Evolutionary conservation across 2,888 invertebrate species (phyloP), one percentile per base, ranked within the genome.

Genomic region (Athripsodes cinereus): DNA sequence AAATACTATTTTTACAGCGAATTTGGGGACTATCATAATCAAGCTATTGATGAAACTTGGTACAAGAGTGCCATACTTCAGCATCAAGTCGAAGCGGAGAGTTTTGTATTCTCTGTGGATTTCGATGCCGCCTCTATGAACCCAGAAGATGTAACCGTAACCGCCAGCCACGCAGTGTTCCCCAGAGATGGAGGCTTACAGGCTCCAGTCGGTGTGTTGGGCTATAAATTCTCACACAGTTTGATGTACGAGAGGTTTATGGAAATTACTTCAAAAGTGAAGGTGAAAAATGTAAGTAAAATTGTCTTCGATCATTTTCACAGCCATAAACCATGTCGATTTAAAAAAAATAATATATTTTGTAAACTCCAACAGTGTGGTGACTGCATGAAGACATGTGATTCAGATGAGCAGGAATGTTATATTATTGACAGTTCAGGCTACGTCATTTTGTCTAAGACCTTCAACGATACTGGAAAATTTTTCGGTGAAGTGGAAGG

Each of bases 361-460:
- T n/a, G n/a, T n/a, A n/a, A n/a, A n/a, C n/a, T n/a, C n/a, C n/a
- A n/a, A 13, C 68, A 80, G 72, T 81, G 81, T 63, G 70, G 73
- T 16, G 71, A 74, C 20, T 82, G 81, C 64, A 68, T 78, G 65
- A 66, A 73, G 63, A 83, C 78, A n/a, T 86, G 85, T 66, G 73
- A 81, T 58, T 76, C 79, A n/a, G 80, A 81, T 22, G 77, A 80
- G 48, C 77, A 86, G 64, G 86, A 88, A 63, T 96, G 96, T 69
- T 96, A 89, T 70, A 80, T 96, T n/a, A 80, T 96, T 46, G 96
- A 96, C 70, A 90, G 89, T 70, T 92, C 93, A 67, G 96, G 94
- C 0, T 96, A 93, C 70, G 80, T 94, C 6, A 81, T 96, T 1
- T 76, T 92, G 10, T 84, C 91, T 0, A 81, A 85, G 66, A 78